phyloP scores from a whole-genome alignment of 2,888 invertebrate genomes.

The Clanis bilineata region DNA sequence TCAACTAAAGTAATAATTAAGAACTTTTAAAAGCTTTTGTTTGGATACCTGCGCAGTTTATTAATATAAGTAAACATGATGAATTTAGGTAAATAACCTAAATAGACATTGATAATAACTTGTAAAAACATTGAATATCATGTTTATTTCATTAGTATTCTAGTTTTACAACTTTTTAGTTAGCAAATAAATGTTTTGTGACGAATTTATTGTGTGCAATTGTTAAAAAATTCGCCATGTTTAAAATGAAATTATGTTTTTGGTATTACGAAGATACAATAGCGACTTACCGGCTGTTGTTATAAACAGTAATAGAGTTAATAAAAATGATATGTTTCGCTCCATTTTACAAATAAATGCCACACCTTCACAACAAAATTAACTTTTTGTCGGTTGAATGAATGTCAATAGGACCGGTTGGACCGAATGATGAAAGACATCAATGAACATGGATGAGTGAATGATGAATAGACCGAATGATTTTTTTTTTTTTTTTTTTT shows the following conservation, averaged over 20 bases:
- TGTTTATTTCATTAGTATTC: not conserved
- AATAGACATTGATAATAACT: too few relatives aligned
- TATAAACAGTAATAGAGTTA: conserved; percentile 3
- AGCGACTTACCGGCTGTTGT: conserved; percentile 5
- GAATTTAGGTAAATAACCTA: too few relatives aligned
- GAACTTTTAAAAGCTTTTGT: too few relatives aligned
- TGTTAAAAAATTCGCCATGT: not conserved
- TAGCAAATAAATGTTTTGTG: not conserved
- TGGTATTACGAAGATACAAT: not conserved
- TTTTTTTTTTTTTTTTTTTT: too few relatives aligned
- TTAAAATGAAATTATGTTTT: not conserved
- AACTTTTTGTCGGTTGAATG: conserved; percentile 6
- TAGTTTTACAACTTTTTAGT: not conserved
- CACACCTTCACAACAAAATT: conserved; percentile 11
- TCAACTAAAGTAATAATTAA: too few relatives aligned
- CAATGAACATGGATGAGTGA: too few relatives aligned
- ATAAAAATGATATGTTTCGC: not conserved
- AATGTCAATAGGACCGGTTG: not conserved
- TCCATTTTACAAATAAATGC: conserved; percentile 4
- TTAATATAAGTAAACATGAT: not conserved
- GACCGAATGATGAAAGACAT: not conserved
- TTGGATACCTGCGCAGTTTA: not conserved
- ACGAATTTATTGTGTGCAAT: not conserved
- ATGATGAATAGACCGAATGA: too few relatives aligned
- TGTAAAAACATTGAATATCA: not conserved